phyloP scores from a whole-genome alignment of 2,113 vertebrate species.

The Centropus unirufus region DNA sequence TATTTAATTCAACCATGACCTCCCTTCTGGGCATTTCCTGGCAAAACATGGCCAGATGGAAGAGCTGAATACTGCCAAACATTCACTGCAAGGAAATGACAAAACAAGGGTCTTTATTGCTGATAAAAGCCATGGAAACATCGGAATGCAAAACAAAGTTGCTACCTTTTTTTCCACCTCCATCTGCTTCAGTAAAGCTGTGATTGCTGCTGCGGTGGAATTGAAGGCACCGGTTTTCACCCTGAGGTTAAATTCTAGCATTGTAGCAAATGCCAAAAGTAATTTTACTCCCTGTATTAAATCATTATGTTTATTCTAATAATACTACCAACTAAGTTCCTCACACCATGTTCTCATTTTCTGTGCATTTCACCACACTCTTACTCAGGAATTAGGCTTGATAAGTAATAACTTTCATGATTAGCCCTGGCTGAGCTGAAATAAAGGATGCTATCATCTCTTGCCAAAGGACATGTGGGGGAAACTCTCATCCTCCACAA shows the following conservation, averaged over 20 bases:
- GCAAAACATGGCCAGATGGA: constrained; percentile 55
- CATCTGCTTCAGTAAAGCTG: constrained; percentile 39
- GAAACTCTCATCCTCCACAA: not conserved
- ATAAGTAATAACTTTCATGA: not conserved
- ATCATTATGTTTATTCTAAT: not conserved
- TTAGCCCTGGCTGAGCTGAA: not conserved
- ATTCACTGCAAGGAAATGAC: constrained; percentile 53
- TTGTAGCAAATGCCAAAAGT: not conserved
- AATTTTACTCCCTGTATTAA: not conserved
- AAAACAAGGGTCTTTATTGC: constrained; percentile 54
- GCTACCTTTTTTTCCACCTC: constrained; percentile 31
- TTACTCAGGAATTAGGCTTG: not conserved
- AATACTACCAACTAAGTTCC: not conserved
- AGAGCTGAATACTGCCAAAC: constrained; percentile 39
- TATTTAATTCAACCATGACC: constrained; percentile 53
- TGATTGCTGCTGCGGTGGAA: not conserved
- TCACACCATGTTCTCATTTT: not conserved
- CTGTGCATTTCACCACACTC: not conserved
- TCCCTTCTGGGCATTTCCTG: constrained; percentile 57
- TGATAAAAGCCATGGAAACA: constrained; percentile 56
- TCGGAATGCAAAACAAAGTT: constrained; percentile 53
- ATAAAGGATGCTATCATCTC: not conserved
- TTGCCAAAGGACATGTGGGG: not conserved
- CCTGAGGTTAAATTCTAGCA: not conserved
- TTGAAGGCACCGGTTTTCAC: not conserved